Evolutionary conservation across 2,113 vertebrate species (phyloP).

Genomic region (Eidolon helvum): DNA sequence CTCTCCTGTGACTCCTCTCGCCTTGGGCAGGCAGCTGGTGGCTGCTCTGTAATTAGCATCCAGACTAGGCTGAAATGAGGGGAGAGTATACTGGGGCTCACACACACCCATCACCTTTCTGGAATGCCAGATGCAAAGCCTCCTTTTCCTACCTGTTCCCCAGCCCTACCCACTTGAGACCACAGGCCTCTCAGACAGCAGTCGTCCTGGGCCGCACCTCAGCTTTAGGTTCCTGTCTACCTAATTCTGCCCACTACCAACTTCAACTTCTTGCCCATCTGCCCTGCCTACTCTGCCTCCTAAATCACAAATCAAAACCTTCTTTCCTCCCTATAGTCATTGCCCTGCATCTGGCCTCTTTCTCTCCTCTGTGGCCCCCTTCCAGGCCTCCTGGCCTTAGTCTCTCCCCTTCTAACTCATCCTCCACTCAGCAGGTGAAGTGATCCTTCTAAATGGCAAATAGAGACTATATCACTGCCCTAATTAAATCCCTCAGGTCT

Average conservation of each 20-base stretch:
- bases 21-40: background rate
- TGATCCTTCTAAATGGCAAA: background rate
- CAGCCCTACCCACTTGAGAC: background rate
- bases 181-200: background rate
- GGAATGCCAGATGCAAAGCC: background rate
- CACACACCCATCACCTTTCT: background rate
- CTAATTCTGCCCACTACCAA: background rate
- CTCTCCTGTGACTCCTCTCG: background rate
- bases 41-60: slow-evolving; percentile 46
- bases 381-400: background rate
- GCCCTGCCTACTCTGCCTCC: background rate
- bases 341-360: background rate
- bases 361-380: background rate
- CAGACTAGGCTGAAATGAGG: background rate
- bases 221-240: background rate
- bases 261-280: background rate
- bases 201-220: background rate
- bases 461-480: background rate
- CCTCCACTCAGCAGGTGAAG: background rate
- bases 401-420: background rate
- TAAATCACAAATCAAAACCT: background rate
- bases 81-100: background rate
- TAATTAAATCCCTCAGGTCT: background rate
- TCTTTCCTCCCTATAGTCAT: background rate
- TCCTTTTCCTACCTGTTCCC: background rate